A percentile compares a stretch with the other conserved stretches of the same genome.
phyloP scores from a whole-genome alignment of 1,140 invertebrate genomes.

The Leucophenga varia region DNA sequence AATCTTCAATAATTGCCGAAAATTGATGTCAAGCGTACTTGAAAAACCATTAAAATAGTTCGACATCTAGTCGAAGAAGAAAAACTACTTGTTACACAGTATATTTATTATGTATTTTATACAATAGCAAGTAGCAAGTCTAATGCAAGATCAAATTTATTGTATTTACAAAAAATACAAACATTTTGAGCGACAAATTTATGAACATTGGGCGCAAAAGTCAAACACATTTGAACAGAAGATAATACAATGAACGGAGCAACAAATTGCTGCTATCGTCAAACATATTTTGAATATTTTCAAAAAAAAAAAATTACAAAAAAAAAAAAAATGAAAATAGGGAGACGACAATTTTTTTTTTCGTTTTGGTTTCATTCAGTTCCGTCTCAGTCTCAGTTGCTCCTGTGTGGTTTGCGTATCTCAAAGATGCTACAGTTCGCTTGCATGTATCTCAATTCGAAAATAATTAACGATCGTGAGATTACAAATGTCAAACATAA shows the following conservation, averaged over 20 bases:
- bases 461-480: constrained; percentile 56
- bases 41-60: constrained; percentile 38
- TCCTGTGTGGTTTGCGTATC: constrained; percentile 22
- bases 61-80: constrained; percentile 30
- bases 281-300: constrained; percentile 34
- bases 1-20: constrained; percentile 46
- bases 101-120: too few relatives aligned
- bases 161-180: too few relatives aligned
- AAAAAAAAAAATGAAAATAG: constrained; percentile 2
- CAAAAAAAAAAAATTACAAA: background rate
- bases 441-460: constrained; percentile 48
- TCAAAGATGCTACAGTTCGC: background rate
- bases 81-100: too few relatives aligned
- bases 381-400: constrained; percentile 5
- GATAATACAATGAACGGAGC: constrained; percentile 42
- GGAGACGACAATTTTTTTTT: constrained; percentile 24
- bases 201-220: constrained; percentile 51
- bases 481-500: constrained; percentile 57
- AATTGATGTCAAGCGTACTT: constrained; percentile 53
- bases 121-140: background rate
- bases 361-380: constrained; percentile 23
- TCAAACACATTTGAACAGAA: constrained; percentile 46
- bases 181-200: constrained; percentile 48
- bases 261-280: constrained; percentile 49
- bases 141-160: too few relatives aligned